Evolutionary conservation across 2,797 vertebrate genomes (phyloP).

Genomic region (Rhinichthys osculus): DNA sequence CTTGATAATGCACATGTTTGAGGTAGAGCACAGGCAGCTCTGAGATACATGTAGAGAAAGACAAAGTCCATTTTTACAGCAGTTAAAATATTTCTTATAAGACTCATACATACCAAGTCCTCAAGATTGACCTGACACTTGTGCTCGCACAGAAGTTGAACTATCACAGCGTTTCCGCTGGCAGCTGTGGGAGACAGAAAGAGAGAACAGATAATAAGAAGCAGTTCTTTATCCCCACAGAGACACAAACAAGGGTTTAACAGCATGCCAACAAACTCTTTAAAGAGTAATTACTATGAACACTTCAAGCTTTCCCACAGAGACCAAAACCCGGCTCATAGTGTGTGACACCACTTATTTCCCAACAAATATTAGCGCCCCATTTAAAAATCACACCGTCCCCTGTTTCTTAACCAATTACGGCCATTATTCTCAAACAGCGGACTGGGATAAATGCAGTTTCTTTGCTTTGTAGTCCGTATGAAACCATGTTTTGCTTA

Average conservation of each 20-base stretch:
- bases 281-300: constrained; percentile 27
- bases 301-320: constrained; percentile 20
- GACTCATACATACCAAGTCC: constrained; percentile 85
- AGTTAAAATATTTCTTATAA: background rate
- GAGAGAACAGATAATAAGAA: constrained; percentile 39
- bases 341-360: background rate
- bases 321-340: constrained; percentile 25
- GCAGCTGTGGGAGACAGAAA: constrained; percentile 76
- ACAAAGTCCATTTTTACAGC: constrained; percentile 12
- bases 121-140: constrained; percentile 86
- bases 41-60: constrained; percentile 4
- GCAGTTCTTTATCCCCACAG: background rate
- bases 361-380: background rate
- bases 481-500: constrained; percentile 25
- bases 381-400: background rate
- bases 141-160: constrained; percentile 89
- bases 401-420: background rate
- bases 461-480: constrained; percentile 1
- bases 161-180: constrained; percentile 83
- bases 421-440: background rate
- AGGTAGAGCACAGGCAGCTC: constrained; percentile 43
- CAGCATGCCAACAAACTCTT: constrained; percentile 7
- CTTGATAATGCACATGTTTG: constrained; percentile 46
- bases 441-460: background rate
- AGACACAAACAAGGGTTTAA: constrained; percentile 16